phyloP scores from a whole-genome alignment of 2,797 vertebrate genomes.

The Mormyrops attenuatus region DNA sequence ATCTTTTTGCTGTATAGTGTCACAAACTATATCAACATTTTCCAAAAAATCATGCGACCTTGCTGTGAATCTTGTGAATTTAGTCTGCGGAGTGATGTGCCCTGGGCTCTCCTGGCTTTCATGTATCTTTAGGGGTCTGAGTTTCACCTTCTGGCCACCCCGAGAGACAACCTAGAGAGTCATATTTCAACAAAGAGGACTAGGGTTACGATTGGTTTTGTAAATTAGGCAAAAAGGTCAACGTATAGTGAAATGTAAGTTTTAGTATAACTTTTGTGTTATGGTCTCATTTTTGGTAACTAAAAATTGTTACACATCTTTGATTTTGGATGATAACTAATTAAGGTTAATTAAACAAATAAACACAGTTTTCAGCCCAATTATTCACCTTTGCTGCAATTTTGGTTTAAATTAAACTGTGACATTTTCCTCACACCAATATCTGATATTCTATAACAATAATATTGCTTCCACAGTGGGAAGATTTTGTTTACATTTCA shows the following conservation, averaged over 20 bases:
- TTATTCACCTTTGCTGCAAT: not conserved
- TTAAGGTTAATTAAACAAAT: slow-evolving; percentile 5
- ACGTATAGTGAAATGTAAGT: not conserved
- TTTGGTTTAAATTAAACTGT: not conserved
- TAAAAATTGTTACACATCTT: not conserved
- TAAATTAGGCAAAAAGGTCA: not conserved
- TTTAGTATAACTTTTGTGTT: not conserved
- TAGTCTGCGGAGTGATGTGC: not conserved
- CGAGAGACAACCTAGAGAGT: not conserved
- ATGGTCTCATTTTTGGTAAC: not conserved
- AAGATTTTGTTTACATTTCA: not conserved
- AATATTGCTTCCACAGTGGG: not conserved
- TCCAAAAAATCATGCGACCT: not conserved
- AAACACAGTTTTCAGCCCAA: not conserved
- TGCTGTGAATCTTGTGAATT: not conserved
- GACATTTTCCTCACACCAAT: not conserved
- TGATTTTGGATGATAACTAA: not conserved
- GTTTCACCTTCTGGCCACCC: not conserved
- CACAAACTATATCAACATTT: not conserved
- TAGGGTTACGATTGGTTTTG: not conserved
- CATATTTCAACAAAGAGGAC: not conserved
- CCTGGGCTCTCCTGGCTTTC: not conserved
- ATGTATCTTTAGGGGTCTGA: not conserved
- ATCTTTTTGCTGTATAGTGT: not conserved
- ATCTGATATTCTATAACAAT: not conserved